Percentiles rank a stretch among this genome's conserved stretches.
Conservation (phyloP, 2,113 vertebrate species). For the Otolemur garnettii region DNA sequence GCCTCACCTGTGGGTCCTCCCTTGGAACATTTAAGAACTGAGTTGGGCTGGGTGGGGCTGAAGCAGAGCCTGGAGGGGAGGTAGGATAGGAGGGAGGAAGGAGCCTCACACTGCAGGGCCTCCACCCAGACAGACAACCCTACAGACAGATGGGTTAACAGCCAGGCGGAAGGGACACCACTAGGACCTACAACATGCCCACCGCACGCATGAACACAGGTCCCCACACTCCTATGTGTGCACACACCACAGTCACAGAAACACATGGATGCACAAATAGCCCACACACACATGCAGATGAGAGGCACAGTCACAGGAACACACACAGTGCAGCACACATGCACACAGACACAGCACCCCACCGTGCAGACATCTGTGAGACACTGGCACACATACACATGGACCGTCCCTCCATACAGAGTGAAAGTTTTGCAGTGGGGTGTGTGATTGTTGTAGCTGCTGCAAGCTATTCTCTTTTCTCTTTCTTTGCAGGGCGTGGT, state of each 20-base stretch:
- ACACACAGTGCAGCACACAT: no score
- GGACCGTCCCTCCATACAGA: no score
- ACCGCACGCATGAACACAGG: not conserved
- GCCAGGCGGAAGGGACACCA: not conserved
- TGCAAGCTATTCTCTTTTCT: not conserved
- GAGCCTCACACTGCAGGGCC: not conserved
- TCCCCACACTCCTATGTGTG: no score
- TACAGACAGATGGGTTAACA: not conserved
- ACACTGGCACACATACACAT: accelerated
- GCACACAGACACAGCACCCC: no score
- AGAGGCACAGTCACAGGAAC: no score
- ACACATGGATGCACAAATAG: not conserved
- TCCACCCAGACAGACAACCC: not conserved
- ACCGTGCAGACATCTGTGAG: accelerated
- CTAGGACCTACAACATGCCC: not conserved
- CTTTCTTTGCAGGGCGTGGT: not conserved
- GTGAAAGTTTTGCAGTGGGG: not conserved
- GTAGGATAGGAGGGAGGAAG: accelerated
- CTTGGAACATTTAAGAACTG: not conserved
- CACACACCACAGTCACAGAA: not conserved
- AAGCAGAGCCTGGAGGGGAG: not conserved
- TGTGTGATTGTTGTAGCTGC: accelerated
- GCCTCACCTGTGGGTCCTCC: not conserved
- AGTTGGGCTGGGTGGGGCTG: not conserved
- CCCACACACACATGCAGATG: not conserved